phyloP scores from a whole-genome alignment of 2,113 vertebrate species.

The Triplophysa siluroides region DNA sequence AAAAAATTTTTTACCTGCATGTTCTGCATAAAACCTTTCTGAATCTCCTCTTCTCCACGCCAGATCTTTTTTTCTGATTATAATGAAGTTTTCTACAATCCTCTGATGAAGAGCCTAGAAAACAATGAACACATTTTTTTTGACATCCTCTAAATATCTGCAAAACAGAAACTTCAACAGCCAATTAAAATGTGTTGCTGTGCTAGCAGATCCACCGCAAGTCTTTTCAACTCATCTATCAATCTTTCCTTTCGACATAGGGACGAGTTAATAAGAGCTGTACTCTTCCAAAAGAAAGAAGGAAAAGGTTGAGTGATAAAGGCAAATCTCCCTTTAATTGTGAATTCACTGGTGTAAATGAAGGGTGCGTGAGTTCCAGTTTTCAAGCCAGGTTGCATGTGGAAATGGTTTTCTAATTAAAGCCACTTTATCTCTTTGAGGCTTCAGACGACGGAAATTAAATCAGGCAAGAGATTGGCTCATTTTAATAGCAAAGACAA shows the following conservation, averaged over 20 bases:
- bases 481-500: background rate
- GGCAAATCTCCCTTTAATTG: constrained; percentile 14
- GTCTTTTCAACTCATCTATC: background rate
- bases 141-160: background rate
- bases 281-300: background rate
- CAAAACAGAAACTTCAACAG: background rate
- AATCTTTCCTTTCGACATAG: background rate
- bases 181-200: background rate
- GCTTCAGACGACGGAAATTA: constrained; percentile 23
- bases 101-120: constrained; percentile 82
- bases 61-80: constrained; percentile 81
- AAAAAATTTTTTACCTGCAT: constrained; percentile 75
- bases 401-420: constrained; percentile 27
- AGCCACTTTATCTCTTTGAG: constrained; percentile 39
- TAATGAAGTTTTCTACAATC: constrained; percentile 83
- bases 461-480: background rate
- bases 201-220: too few relatives aligned
- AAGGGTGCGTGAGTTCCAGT: background rate
- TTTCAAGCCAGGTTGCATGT: background rate
- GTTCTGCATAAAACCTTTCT: constrained; percentile 87
- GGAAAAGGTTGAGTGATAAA: background rate
- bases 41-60: constrained; percentile 81
- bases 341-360: constrained; percentile 8
- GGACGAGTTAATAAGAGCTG: background rate
- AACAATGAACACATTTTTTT: background rate